Evolutionary conservation across 2,888 invertebrate species (phyloP).

Genomic region (Eremobia ochroleuca): DNA sequence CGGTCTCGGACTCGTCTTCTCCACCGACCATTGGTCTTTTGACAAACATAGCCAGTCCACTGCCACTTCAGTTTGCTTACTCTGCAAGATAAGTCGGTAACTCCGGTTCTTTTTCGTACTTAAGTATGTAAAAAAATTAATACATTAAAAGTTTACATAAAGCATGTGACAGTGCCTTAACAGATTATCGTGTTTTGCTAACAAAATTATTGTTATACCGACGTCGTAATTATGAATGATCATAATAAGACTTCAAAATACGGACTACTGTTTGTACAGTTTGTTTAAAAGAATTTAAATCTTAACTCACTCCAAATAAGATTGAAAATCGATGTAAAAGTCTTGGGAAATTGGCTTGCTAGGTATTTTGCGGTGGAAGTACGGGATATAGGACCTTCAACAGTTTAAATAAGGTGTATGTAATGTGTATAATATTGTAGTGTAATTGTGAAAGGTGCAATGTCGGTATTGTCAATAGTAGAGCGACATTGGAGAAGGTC

Average conservation of each 20-base stretch:
- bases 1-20: too few relatives aligned
- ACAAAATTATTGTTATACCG: slow-evolving; percentile 53
- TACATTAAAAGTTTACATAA: not conserved
- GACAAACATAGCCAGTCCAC: too few relatives aligned
- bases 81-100: too few relatives aligned
- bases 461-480: slow-evolving; percentile 65
- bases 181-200: slow-evolving; percentile 40
- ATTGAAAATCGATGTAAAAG: not conserved
- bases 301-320: not conserved
- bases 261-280: slow-evolving; percentile 1
- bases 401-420: not conserved
- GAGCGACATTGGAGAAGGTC: slow-evolving; percentile 70
- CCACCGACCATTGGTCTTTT: too few relatives aligned
- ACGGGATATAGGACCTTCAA: slow-evolving; percentile 17
- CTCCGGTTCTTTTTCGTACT: too few relatives aligned
- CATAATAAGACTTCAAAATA: slow-evolving; percentile 34
- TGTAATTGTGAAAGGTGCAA: slow-evolving; percentile 65
- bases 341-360: slow-evolving; percentile 5
- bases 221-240: slow-evolving; percentile 55
- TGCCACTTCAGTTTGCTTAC: too few relatives aligned
- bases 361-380: not conserved
- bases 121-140: not conserved
- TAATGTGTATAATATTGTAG: not conserved
- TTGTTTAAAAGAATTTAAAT: slow-evolving; percentile 5
- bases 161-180: slow-evolving; percentile 44